A percentile compares a stretch with the other conserved stretches of the same genome.
These are phyloP conservation scores for Dinoponera quadriceps DNA, from an alignment of 1,140 invertebrate genomes.

Conservation along the genomic window DNA sequence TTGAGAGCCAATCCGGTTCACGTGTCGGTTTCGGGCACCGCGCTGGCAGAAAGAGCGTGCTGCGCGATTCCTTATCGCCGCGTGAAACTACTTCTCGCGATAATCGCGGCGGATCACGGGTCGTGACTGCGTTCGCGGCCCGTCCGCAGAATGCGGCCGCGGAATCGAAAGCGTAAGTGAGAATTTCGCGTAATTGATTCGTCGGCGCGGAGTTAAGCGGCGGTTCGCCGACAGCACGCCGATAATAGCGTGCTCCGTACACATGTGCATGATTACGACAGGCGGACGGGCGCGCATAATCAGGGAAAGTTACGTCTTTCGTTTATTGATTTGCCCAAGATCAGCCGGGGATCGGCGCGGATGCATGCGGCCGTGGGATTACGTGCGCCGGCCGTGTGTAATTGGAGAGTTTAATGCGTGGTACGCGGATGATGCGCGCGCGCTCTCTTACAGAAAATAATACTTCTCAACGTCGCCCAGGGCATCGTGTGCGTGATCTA, in stretches of 20 bases:
- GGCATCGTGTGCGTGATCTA: neutral
- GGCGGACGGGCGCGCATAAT: neutral
- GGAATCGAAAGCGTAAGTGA: neutral
- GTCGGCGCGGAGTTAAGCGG: neutral
- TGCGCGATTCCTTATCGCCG: too few relatives aligned
- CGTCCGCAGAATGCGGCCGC: neutral
- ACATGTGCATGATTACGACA: neutral
- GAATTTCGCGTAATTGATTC: constrained; percentile 5
- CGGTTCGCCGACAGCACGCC: neutral
- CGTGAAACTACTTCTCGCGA: neutral
- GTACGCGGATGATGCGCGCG: neutral
- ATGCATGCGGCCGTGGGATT: constrained; percentile 6
- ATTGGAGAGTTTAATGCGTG: constrained; percentile 29
- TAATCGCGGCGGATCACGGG: neutral
- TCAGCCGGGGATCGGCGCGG: neutral
- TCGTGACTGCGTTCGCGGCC: neutral
- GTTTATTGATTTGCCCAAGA: constrained; percentile 46
- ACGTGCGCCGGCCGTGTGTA: neutral
- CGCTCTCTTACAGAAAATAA: neutral
- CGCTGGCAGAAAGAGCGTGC: too few relatives aligned
- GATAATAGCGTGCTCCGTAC: constrained; percentile 7
- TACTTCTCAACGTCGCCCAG: neutral
- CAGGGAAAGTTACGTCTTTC: constrained; percentile 12
- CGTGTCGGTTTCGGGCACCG: too few relatives aligned
- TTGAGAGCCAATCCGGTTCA: too few relatives aligned